A percentile compares a stretch with the other conserved stretches of the same genome.
phyloP scores from a whole-genome alignment of 2,113 vertebrate species.

The Grallaria varia region DNA sequence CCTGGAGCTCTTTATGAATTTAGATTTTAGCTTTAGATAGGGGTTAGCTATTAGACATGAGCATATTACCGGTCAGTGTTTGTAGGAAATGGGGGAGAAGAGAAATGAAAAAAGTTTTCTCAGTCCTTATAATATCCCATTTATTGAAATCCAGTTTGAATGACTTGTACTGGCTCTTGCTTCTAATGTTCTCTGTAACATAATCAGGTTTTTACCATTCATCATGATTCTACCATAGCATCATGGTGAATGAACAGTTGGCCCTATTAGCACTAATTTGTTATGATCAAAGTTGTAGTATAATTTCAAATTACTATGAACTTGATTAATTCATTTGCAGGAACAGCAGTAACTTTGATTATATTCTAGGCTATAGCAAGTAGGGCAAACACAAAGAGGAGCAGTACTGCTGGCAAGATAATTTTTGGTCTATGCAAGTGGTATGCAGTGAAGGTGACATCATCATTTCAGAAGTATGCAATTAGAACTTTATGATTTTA shows the following conservation, averaged over 20 bases:
- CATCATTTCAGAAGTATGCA: neutral
- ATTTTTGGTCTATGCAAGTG: neutral
- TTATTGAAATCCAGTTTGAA: neutral
- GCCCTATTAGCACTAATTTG: slow-evolving; percentile 22
- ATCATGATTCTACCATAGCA: neutral
- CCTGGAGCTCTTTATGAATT: neutral
- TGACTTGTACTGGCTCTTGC: neutral
- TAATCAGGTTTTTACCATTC: neutral
- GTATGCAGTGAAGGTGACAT: neutral
- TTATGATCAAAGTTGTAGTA: slow-evolving; percentile 34
- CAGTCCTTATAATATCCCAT: neutral
- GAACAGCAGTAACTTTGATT: slow-evolving; percentile 18
- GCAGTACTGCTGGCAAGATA: neutral
- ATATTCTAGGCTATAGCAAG: neutral
- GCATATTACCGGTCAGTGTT: neutral
- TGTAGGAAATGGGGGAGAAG: neutral
- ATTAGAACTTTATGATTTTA: neutral
- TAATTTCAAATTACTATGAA: neutral
- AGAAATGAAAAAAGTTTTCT: neutral
- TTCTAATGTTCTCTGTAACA: neutral
- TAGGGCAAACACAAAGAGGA: neutral
- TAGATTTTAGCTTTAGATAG: neutral
- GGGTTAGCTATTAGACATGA: neutral
- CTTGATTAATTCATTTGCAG: slow-evolving; percentile 6
- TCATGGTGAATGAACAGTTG: neutral